Conservation (phyloP, 2,888 invertebrate species). For the Cancer borealis region DNA sequence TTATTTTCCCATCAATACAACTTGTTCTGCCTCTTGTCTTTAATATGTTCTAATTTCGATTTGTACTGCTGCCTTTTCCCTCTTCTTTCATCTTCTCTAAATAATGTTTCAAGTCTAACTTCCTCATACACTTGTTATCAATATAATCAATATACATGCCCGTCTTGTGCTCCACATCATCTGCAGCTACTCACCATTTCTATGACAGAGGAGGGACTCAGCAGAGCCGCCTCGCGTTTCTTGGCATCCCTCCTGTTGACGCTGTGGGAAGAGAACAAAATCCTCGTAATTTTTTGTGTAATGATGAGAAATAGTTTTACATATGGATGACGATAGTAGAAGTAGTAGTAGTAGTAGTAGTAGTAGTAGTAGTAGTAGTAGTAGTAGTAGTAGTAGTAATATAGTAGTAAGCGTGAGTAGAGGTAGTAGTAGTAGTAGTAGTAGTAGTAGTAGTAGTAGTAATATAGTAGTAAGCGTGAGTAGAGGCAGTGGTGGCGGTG, state of each 20-base stretch:
- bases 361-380: slow-evolving; percentile 22
- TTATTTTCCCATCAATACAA: too few species aligned
- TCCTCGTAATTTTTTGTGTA: background rate
- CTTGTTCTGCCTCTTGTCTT: too few species aligned
- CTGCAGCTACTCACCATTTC: slow-evolving; percentile 64
- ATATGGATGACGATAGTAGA: background rate
- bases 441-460: background rate
- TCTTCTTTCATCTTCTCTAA: too few species aligned
- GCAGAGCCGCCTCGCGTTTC: slow-evolving; percentile 68
- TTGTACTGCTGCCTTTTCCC: too few species aligned
- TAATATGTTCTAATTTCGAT: too few species aligned
- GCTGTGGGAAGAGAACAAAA: slow-evolving; percentile 34
- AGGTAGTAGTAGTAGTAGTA: background rate
- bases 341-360: background rate
- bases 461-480: background rate
- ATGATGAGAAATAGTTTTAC: background rate
- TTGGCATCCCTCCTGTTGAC: slow-evolving; percentile 64
- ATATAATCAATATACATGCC: background rate
- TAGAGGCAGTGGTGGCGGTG: background rate
- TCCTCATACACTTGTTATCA: background rate
- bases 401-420: background rate
- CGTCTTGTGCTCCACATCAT: background rate
- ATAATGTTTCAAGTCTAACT: background rate
- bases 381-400: background rate
- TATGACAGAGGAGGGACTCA: slow-evolving; percentile 64